These are phyloP conservation scores for Acromyrmex echinatior DNA, from an alignment of 1,140 invertebrate genomes.

Conservation along the genomic window DNA sequence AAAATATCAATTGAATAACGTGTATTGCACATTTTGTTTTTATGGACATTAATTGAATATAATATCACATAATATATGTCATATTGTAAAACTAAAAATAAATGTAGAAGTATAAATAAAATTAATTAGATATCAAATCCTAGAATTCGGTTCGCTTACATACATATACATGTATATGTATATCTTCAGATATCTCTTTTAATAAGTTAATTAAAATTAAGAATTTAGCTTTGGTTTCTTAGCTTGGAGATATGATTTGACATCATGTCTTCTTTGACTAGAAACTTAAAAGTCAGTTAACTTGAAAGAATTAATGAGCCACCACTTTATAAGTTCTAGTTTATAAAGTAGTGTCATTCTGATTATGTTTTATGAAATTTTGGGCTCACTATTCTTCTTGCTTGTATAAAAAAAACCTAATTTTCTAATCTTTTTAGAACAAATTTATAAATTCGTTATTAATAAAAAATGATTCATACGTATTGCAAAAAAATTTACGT, in stretches of 20 bases:
- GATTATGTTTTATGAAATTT: not conserved
- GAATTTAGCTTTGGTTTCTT: constrained; percentile 61
- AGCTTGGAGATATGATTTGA: not conserved
- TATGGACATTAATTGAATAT: constrained; percentile 62
- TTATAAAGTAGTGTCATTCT: not conserved
- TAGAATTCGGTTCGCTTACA: no score
- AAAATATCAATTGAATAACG: constrained; percentile 64
- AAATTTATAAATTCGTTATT: constrained; percentile 19
- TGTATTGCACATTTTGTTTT: constrained; percentile 66
- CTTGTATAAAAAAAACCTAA: not conserved
- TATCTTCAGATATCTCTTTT: not conserved
- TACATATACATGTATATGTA: no score
- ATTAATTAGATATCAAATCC: constrained; percentile 34
- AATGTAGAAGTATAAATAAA: constrained; percentile 1
- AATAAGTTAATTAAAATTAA: constrained; percentile 37
- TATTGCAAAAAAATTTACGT: constrained; percentile 7
- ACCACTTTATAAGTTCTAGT: not conserved
- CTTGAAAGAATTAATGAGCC: not conserved
- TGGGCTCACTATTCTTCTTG: not conserved
- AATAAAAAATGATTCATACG: not conserved
- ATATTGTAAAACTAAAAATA: not conserved
- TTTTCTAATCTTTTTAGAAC: not conserved
- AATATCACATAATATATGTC: constrained; percentile 12
- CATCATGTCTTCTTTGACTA: constrained; percentile 50
- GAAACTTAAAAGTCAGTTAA: constrained; percentile 17